Evolutionary conservation across 2,888 invertebrate genomes (phyloP), one percentile per base, ranked within the genome.

Genomic region (Unio delphinus): DNA sequence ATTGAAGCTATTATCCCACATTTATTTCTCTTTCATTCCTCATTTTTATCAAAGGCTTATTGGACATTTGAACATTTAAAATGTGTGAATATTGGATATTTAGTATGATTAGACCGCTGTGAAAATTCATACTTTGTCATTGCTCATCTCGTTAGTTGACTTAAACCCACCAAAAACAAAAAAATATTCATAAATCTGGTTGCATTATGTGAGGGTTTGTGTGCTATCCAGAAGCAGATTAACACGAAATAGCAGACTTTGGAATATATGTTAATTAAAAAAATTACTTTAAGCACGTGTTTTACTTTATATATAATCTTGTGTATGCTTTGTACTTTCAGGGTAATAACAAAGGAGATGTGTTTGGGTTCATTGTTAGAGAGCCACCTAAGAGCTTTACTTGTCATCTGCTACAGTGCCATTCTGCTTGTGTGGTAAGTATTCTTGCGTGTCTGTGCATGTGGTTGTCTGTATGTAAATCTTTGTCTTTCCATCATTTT

Each of bases 301-400:
- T 58, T 34, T 11, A 17, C 23, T 11, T 63, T 61, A 15, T 8
- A 45, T 45, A 45, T 45, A 15, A 45, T 45, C 45, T 15, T 45
- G 18, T 58, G 58, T 20, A 58, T 15, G 8, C 26, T 63, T 63
- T 62, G 61, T 45, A n/a, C 71, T 87, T 89, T 62, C 90, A 94
- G 92, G 98, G 98, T 0, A 91, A 94, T n/a, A 91, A 92, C 73
- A 94, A 94, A 86, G 92, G 93, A 59, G 96, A 97, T 79, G 95
- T 98, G 86, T 97, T 98, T 88, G 97, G 97, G 0, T 97, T 98
- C 86, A 96, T 98, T 63, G 96, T 96, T 82, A 92, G 95, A n/a
- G 97, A 97, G 92, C 91, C 58, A 58, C 92, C 91, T 11, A 88
- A 90, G 65, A 92, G 92, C 56, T 96, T 94, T 85, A 94, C 96